Percentiles rank a stretch among this genome's conserved stretches.
These are phyloP conservation scores for Cyprinus carpio DNA, from an alignment of 2,113 vertebrate species.

Conservation along the genomic window DNA sequence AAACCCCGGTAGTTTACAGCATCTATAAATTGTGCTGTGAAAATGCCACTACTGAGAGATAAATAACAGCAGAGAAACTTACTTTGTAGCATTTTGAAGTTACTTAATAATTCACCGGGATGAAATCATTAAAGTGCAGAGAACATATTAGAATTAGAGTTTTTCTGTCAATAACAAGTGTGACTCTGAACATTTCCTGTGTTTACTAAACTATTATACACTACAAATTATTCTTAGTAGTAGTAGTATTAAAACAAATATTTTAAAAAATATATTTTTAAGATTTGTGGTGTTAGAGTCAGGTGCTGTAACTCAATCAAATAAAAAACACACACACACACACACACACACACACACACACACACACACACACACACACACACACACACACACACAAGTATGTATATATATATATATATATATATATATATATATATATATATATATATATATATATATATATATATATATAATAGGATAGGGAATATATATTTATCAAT, in stretches of 20 bases:
- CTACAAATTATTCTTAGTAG: not conserved
- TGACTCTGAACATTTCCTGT: not conserved
- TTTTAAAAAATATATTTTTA: no score
- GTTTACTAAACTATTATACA: not conserved
- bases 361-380: no score
- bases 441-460: no score
- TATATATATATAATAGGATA: not conserved
- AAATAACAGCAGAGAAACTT: not conserved
- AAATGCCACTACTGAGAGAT: not conserved
- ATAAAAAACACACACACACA: no score
- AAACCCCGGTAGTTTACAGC: slow-evolving; percentile 41
- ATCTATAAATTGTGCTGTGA: slow-evolving; percentile 51
- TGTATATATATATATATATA: no score
- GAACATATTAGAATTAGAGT: not conserved
- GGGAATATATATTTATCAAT: not conserved
- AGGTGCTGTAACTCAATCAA: not conserved
- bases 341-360: no score
- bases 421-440: no score
- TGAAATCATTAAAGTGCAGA: not conserved
- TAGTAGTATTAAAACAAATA: no score
- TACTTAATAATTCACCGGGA: not conserved
- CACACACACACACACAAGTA: no score
- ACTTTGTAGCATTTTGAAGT: not conserved
- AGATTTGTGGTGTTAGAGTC: not conserved
- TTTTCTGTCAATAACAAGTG: not conserved